Evolutionary conservation across 2,888 invertebrate species (phyloP), one percentile per base, ranked within the genome.

Genomic region (Ichneumoninae sp.): DNA sequence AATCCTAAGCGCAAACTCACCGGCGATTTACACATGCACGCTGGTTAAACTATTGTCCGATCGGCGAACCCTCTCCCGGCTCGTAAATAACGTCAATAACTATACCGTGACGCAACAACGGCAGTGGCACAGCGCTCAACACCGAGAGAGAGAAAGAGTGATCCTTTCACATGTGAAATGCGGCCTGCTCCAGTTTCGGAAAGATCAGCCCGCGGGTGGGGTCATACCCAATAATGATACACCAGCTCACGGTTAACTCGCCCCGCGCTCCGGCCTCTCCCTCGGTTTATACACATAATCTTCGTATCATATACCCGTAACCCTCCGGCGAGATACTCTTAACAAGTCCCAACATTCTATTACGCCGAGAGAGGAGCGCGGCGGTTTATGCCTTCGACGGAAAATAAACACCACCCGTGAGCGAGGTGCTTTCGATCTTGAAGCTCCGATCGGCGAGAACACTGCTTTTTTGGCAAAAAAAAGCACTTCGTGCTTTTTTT

Each of bases 111-210:
- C 86, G 88, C 88, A 89, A 89, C 88, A 54, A 52, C 78, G 13
- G 71, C 63, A 73, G 73, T 26, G 44, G 50, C 63, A 13, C 36
- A 65, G 54, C 66, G 73, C 65, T 54, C 44, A 71, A 73, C 54
- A 63, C 65, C 57, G 73, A 76, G 75, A 76, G 75, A 84, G 73
- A 77, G 81, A 71, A 60, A 69, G 70, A 81, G 70, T 89, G 79
- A 89, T 91, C 92, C 92, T 92, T 92, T 92, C 91, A 91, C 91
- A 91, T 90, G 91, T 90, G 90, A 91, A 91, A 90, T 89, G 90
- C 86, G 88, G 69, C 76, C 86, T 90, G 92, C 91, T 90, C 91
- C 89, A 91, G 90, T 92, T 92, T 92, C 89, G 88, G 89, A 91
- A 91, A 91, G 91, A 91, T 91, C 92, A 90, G 89, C 89, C 86